Evolutionary conservation across 2,797 vertebrate species (phyloP).

Genomic region (Vireo griseus): DNA sequence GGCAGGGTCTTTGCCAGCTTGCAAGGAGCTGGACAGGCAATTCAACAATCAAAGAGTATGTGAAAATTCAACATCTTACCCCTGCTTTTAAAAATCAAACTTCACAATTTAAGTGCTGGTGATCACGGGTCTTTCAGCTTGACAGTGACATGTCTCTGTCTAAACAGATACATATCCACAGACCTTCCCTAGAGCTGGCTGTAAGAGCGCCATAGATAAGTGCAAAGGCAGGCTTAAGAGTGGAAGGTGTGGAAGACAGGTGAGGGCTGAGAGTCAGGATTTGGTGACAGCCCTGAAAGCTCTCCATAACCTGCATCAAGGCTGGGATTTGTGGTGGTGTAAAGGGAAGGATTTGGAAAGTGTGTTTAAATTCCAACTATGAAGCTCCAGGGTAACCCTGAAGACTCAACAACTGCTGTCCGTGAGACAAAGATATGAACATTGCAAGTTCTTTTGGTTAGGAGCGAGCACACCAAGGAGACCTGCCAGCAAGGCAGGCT

Average conservation of each 20-base stretch:
- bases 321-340: not conserved
- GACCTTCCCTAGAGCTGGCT: not conserved
- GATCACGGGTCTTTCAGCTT: not conserved
- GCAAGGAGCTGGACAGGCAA: not conserved
- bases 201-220: too few relatives aligned
- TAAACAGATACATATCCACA: not conserved
- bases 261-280: not conserved
- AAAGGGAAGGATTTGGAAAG: not conserved
- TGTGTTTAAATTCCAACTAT: not conserved
- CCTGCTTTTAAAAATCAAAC: not conserved
- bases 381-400: not conserved
- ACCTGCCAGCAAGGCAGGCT: not conserved
- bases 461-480: fast-evolving
- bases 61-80: not conserved
- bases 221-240: not conserved
- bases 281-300: not conserved
- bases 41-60: not conserved
- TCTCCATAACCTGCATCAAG: not conserved
- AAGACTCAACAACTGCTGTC: not conserved
- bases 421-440: not conserved
- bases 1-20: not conserved
- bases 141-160: not conserved
- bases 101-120: fast-evolving
- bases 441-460: not conserved
- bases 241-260: not conserved